Evolutionary conservation across 2,888 invertebrate species (phyloP), one percentile per base, ranked within the genome.

Genomic region (Sesamia inferens): DNA sequence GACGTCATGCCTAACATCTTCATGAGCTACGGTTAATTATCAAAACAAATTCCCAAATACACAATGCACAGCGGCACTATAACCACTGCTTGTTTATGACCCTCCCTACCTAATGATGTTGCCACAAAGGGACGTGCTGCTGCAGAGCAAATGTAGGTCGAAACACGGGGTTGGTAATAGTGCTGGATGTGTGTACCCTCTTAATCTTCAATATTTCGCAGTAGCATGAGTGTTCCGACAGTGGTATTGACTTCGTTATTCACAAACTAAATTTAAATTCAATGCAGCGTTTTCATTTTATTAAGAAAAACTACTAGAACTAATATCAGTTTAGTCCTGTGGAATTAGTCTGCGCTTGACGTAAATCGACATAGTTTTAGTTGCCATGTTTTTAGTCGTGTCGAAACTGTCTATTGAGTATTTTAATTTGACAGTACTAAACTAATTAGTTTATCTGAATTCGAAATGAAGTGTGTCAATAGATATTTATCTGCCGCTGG

Each of bases 81-180:
- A 47, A 10, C 5, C 3, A 39, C 8, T 59, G n/a, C 10, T 31
- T 44, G 10, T 5, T n/a, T 59, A 71, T 59, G 42, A 31, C 44
- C 39, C 51, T n/a, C n/a, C 42, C 13, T 16, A 63, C 65, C 57
- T 42, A 39, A 57, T 74, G 47, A 11, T 47, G 42, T 63, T 3
- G 44, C 13, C 75, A 44, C 62, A 8, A 8, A 57, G 57, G 76
- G 14, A 59, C 24, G 57, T 39, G 8, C 16, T 44, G 24, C 48
- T 75, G 62, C 48, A 75, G 48, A n/a, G 58, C 3, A 44, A 67
- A 74, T 66, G 48, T 57, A 55, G 22, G 11, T 54, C 31, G 51
- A 22, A 39, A 10, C 14, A 55, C 19, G 5, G 70, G 39, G 24
- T 39, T 39, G 70, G 22, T 39, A 68, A 51, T 51, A 71, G 47